phyloP scores from a whole-genome alignment of 1,140 invertebrate species.

The Drosophila elegans region DNA sequence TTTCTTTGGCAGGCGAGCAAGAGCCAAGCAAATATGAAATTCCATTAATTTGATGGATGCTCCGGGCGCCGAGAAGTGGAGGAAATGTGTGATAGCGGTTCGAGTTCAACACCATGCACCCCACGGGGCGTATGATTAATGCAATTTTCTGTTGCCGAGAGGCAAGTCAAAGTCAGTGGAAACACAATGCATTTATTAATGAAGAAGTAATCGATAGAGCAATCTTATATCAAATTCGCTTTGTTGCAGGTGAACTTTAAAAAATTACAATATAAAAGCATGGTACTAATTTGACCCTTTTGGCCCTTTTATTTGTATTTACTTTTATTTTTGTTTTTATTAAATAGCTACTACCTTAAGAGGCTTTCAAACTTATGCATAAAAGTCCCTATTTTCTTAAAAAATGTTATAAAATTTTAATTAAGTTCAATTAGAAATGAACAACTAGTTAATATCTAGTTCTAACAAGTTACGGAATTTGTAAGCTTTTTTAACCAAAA shows the following conservation, averaged over 20 bases:
- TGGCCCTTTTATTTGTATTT: too few relatives aligned
- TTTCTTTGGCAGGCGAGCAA: conserved; percentile 20
- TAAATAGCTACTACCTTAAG: too few relatives aligned
- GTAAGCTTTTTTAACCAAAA: background rate
- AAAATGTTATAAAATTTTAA: too few relatives aligned
- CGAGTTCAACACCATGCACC: conserved; percentile 20
- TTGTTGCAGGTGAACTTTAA: too few relatives aligned
- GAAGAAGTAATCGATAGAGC: conserved; percentile 8
- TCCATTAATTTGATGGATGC: conserved; percentile 73
- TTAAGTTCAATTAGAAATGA: too few relatives aligned
- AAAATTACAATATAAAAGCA: too few relatives aligned
- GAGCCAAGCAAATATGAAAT: conserved; percentile 69
- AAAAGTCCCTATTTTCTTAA: too few relatives aligned
- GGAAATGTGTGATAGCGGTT: conserved; percentile 16
- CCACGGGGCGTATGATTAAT: conserved; percentile 69
- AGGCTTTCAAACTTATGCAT: too few relatives aligned
- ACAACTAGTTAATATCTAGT: too few relatives aligned
- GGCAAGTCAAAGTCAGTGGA: conserved; percentile 4
- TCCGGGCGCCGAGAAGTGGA: conserved; percentile 10
- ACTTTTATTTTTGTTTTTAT: too few relatives aligned
- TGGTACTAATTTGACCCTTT: too few relatives aligned
- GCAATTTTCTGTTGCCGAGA: conserved; percentile 25
- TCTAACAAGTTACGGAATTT: too few relatives aligned
- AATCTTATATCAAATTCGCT: conserved; percentile 3
- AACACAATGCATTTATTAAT: conserved; percentile 44